Base-by-base conservation (phyloP, 2,888 invertebrate species). In the Nomada fabriciana region DNA sequence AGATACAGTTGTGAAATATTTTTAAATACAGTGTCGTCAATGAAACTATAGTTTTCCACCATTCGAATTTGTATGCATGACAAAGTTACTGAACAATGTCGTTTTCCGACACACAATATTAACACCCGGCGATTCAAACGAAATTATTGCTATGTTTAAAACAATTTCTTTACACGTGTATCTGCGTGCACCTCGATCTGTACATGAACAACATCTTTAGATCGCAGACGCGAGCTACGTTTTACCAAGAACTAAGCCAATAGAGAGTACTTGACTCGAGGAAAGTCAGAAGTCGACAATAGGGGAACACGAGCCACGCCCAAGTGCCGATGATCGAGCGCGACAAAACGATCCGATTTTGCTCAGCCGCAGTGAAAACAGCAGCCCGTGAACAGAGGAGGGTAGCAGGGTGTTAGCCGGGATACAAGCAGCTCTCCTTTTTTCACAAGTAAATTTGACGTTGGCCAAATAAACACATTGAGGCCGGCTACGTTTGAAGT, bases 391-490 rank as follows among this genome's bases (percentile, higher is more conserved):
- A 55, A 69, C 68, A 76, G 47, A 47, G 47, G 65, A 60, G 25
- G 65, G 77, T 59, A 78, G 83, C 71, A 80, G 87, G 71, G 80
- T 82, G 82, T 63, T 50, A 65, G 81, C 68, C 69, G 70, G 25
- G 81, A 59, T 82, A 83, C 83, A 65, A 63, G 63, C 70, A 76
- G 77, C 75, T 86, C 81, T 74, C 79, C 70, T 74, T 84, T 36
- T 84, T 85, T 73, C 82, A 84, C 85, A 85, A 90, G 91, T 92
- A 93, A 93, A 93, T 93, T 93, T 93, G 93, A 93, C 93, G 91
- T 93, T 91, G 90, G 90, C 91, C 89, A 93, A 93, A 93, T 93
- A 93, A 93, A 93, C 93, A 93, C 93, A 92, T 93, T 92, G 90
- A 90, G 69, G 84, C 79, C 92, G 92, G 93, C 91, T 81, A 88